Percentiles rank a stretch among this genome's conserved stretches.
Conservation (phyloP, 2,113 vertebrate species). For the Poecile atricapillus region DNA sequence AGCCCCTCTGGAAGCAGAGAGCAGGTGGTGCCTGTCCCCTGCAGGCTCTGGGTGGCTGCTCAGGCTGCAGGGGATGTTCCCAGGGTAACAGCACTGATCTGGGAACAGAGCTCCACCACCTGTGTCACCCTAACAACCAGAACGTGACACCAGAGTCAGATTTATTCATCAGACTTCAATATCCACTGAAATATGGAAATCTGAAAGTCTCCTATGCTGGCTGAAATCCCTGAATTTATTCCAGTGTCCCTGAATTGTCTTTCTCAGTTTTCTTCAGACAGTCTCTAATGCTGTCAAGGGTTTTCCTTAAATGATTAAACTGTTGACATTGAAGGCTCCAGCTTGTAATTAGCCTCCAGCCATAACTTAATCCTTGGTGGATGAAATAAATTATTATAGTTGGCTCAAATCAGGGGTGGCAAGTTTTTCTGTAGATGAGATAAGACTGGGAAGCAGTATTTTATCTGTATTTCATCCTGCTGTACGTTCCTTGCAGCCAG, state of each 20-base stretch:
- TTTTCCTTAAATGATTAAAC: neutral
- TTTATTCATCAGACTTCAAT: neutral
- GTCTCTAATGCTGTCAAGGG: neutral
- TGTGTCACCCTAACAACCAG: neutral
- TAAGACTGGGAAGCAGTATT: neutral
- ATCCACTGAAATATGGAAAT: neutral
- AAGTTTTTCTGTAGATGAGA: neutral
- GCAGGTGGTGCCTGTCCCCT: neutral
- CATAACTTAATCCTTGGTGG: neutral
- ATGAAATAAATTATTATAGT: neutral
- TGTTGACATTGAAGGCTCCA: conserved; percentile 3
- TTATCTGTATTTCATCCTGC: neutral
- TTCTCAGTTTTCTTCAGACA: neutral
- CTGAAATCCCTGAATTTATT: neutral
- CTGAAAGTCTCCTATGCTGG: neutral
- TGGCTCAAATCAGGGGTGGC: neutral
- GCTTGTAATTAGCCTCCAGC: conserved; percentile 8
- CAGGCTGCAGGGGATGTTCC: neutral
- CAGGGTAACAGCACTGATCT: neutral
- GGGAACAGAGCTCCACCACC: neutral
- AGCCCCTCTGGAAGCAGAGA: neutral
- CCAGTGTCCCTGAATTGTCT: neutral
- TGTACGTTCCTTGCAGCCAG: neutral
- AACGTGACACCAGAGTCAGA: neutral
- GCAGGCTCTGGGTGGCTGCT: neutral